Conservation (phyloP, 2,797 vertebrate species). For the Scyliorhinus canicula region DNA sequence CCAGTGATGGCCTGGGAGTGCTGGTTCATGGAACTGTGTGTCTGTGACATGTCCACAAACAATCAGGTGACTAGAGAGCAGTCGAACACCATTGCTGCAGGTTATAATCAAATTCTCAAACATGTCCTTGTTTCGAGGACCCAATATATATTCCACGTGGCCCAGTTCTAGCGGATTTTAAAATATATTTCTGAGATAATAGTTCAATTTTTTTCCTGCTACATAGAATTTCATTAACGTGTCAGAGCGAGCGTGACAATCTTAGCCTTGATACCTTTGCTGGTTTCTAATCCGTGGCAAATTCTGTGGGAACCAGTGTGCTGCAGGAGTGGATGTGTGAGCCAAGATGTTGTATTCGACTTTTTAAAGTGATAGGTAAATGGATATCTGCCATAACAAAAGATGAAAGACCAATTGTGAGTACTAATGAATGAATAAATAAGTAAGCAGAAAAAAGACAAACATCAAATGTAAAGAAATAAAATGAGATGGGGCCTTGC, state of each 20-base stretch:
- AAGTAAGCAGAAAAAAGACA: not conserved
- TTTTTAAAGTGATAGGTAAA: not conserved
- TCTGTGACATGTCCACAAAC: not conserved
- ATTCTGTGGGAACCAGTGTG: not conserved
- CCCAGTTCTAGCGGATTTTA: not conserved
- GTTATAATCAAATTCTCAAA: constrained; percentile 18
- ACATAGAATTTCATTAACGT: not conserved
- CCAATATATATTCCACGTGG: not conserved
- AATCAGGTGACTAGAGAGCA: not conserved
- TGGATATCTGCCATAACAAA: not conserved
- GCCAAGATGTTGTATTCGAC: not conserved
- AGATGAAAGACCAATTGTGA: not conserved
- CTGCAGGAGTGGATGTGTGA: not conserved
- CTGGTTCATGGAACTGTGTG: not conserved
- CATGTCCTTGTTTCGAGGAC: not conserved
- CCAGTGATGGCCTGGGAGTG: not conserved
- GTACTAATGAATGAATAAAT: not conserved
- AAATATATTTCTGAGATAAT: not conserved
- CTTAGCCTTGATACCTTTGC: not conserved
- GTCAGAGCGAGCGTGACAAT: not conserved
- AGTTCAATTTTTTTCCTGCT: not conserved
- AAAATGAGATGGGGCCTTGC: not conserved
- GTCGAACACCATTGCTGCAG: not conserved
- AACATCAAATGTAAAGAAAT: not conserved
- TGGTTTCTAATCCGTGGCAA: not conserved